Conservation (phyloP, 2,113 vertebrate genomes). For the Neogobius melanostomus region DNA sequence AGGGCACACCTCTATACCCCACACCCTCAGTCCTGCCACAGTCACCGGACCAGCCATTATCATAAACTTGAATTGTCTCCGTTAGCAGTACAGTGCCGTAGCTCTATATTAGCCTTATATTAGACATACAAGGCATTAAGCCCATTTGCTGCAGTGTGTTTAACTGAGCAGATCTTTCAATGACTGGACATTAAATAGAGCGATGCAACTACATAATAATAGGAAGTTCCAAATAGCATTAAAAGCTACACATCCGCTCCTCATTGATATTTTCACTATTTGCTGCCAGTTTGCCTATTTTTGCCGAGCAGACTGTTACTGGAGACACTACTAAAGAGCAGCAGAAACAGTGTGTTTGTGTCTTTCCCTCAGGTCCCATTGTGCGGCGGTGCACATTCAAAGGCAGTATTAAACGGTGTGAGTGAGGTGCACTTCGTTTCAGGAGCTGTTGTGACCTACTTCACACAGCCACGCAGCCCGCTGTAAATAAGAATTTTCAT, state of each 20-base stretch:
- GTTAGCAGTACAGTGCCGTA: conserved; percentile 10
- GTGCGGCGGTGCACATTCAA: conserved; percentile 46
- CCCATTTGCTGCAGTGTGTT: conserved; percentile 21
- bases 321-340: conserved; percentile 28
- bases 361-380: conserved; percentile 52
- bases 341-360: conserved; percentile 41
- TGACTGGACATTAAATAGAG: conserved; percentile 6
- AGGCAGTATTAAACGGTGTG: conserved; percentile 59
- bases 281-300: conserved; percentile 11
- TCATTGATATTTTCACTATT: conserved; percentile 16
- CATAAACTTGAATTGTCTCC: conserved; percentile 38
- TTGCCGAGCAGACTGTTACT: conserved; percentile 21
- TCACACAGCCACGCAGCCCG: conserved; percentile 67
- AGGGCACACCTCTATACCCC: conserved; percentile 43
- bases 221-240: neutral
- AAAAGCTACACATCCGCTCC: conserved; percentile 11
- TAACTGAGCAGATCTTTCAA: conserved; percentile 7
- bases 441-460: conserved; percentile 70
- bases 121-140: conserved; percentile 17
- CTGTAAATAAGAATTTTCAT: conserved; percentile 75
- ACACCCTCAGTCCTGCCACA: conserved; percentile 36
- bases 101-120: conserved; percentile 22
- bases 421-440: conserved; percentile 64
- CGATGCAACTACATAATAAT: conserved; percentile 5
- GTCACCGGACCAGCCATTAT: conserved; percentile 33